A percentile compares a stretch with the other conserved stretches of the same genome.
Conservation (phyloP, 2,888 invertebrate genomes). For the Spatulosminthurus flaviceps region DNA sequence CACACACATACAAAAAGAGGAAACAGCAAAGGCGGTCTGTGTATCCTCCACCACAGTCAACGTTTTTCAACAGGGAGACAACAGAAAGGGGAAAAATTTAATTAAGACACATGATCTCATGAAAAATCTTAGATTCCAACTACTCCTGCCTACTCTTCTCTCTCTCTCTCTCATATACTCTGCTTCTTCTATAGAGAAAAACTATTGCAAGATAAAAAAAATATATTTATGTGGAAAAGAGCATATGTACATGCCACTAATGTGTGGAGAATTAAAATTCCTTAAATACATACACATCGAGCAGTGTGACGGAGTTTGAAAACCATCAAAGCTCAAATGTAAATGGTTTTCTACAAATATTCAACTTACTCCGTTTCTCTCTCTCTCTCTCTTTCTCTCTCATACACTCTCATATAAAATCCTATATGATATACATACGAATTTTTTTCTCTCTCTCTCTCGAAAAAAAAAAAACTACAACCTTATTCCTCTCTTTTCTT, state of each 20-base stretch:
- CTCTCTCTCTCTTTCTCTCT: neutral
- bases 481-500: neutral
- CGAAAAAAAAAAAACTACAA: neutral
- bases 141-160: neutral
- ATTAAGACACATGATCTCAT: conserved; percentile 61
- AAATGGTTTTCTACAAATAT: conserved; percentile 38
- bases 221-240: neutral
- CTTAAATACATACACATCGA: conserved; percentile 52
- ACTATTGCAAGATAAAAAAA: too few relatives aligned
- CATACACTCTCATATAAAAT: too few relatives aligned
- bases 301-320: conserved; percentile 16
- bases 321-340: conserved; percentile 36
- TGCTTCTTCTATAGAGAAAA: too few relatives aligned
- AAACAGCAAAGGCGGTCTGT: conserved; percentile 41
- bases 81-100: conserved; percentile 57
- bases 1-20: neutral
- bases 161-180: too few relatives aligned
- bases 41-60: conserved; percentile 41
- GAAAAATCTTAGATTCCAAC: conserved; percentile 58
- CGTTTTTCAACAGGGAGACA: conserved; percentile 29
- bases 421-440: too few relatives aligned
- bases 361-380: neutral
- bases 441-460: too few relatives aligned
- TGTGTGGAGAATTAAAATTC: conserved; percentile 61
- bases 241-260: conserved; percentile 3